These are phyloP conservation scores for Corythornis leucogaster DNA, from an alignment of 2,797 vertebrate species.

Conservation along the genomic window DNA sequence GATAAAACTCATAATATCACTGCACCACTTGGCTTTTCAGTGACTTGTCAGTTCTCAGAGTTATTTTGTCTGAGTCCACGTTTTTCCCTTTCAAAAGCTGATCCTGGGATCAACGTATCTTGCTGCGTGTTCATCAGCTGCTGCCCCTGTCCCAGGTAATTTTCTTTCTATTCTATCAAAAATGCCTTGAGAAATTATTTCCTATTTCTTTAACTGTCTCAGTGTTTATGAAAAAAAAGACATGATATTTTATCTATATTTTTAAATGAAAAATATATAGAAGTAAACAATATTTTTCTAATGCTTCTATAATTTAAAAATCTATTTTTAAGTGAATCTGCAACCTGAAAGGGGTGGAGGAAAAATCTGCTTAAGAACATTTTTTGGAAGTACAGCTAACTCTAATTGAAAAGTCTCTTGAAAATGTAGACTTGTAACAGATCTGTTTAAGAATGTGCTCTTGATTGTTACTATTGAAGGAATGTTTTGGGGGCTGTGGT, in stretches of 20 bases:
- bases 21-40: neutral
- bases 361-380: neutral
- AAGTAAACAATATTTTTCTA: too few relatives aligned
- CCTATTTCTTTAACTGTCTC: neutral
- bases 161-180: neutral
- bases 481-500: neutral
- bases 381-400: neutral
- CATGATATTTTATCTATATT: neutral
- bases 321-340: neutral
- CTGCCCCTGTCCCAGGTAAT: constrained; percentile 55
- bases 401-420: neutral
- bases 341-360: neutral
- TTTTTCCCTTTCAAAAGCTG: constrained; percentile 52
- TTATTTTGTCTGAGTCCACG: neutral
- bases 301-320: neutral
- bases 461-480: neutral
- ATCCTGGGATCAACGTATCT: constrained; percentile 22
- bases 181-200: neutral
- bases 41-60: neutral
- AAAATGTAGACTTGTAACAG: neutral
- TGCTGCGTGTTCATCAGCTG: constrained; percentile 30
- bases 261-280: too few relatives aligned
- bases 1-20: neutral
- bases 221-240: neutral
- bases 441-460: neutral